Evolutionary conservation across 2,797 vertebrate species (phyloP).

Genomic region (Myoxocephalus aenaeus): DNA sequence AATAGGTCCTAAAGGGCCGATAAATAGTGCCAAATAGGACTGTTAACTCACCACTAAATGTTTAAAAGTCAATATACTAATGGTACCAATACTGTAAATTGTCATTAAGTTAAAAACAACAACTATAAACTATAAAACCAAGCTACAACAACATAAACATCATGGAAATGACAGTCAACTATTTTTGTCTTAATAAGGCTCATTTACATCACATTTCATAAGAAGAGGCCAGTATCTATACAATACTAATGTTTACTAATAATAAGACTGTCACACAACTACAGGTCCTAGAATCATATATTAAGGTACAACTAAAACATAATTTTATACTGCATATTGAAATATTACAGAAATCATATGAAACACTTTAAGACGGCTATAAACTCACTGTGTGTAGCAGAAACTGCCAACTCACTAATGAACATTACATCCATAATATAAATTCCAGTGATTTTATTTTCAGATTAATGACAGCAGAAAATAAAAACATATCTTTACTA

Average conservation of each 20-base stretch:
- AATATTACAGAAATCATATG: neutral
- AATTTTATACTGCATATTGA: neutral
- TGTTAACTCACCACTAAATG: neutral
- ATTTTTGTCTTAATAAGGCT: neutral
- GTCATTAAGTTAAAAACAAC: neutral
- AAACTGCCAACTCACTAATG: constrained; percentile 32
- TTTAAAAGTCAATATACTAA: neutral
- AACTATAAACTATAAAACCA: neutral
- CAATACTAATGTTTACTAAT: neutral
- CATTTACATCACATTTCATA: too few species aligned
- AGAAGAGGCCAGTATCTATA: neutral
- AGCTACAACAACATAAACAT: constrained; percentile 8
- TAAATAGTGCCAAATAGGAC: neutral
- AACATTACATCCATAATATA: constrained; percentile 16
- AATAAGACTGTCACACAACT: neutral
- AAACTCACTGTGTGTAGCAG: neutral
- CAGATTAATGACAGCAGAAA: constrained; percentile 39
- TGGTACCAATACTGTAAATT: neutral
- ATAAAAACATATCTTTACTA: constrained; percentile 37
- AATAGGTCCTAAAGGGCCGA: constrained; percentile 7
- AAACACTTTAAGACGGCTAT: neutral
- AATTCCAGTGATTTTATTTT: constrained; percentile 1
- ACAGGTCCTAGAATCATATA: neutral
- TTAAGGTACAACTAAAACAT: neutral
- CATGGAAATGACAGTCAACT: constrained; percentile 4